Percentiles rank a stretch among this genome's conserved stretches.
Evolutionary conservation across 2,888 invertebrate species (phyloP).

Genomic region (Micoletzkya japonica): DNA sequence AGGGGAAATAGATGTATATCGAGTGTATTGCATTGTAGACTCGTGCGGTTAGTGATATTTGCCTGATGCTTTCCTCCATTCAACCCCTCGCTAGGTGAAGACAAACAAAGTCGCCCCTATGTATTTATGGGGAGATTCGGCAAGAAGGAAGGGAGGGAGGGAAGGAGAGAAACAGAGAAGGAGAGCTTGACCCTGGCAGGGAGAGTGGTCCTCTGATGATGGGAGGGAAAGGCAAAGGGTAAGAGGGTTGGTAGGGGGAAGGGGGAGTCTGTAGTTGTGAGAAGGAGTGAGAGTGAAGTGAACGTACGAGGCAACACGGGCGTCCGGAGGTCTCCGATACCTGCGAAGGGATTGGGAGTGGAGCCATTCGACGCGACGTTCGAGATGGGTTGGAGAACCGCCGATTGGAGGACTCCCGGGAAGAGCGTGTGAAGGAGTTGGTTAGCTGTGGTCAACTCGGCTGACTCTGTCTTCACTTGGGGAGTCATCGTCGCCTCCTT

Average conservation of each 20-base stretch:
- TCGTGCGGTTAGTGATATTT: too few species aligned
- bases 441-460: background rate
- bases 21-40: too few species aligned
- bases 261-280: too few species aligned
- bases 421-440: conserved; percentile 11
- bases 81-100: background rate
- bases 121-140: conserved; percentile 29
- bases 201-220: background rate
- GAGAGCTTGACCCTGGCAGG: background rate
- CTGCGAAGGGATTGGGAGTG: conserved; percentile 17
- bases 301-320: background rate
- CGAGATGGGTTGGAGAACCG: conserved; percentile 21
- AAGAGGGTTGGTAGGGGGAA: too few species aligned
- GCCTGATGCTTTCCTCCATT: background rate
- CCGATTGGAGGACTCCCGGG: conserved; percentile 18
- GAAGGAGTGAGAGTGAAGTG: too few species aligned
- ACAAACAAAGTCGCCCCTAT: conserved; percentile 9
- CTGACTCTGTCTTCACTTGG: background rate
- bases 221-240: too few species aligned
- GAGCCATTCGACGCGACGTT: background rate
- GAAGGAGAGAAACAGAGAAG: conserved; percentile 8
- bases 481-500: background rate
- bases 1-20: too few species aligned
- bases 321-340: background rate
- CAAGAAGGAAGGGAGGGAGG: conserved; percentile 26